Conservation (phyloP, 2,888 invertebrate species). For the Seira musarum region DNA sequence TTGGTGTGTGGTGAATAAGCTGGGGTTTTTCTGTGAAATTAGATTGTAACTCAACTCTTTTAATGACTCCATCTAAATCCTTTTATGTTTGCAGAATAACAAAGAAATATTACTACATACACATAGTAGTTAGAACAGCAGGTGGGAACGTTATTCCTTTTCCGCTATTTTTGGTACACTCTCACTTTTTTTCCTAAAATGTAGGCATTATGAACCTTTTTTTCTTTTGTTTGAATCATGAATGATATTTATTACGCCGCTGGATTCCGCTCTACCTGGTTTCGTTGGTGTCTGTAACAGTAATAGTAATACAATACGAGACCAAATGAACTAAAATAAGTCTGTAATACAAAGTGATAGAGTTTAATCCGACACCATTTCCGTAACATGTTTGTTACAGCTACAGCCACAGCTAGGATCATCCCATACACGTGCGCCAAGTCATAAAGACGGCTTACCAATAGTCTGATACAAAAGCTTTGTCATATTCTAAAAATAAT, state of each 20-base stretch:
- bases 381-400: background rate
- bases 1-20: too few species aligned
- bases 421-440: background rate
- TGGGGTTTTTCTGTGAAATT: too few species aligned
- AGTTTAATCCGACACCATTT: background rate
- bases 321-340: background rate
- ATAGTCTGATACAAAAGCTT: background rate
- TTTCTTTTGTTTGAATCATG: background rate
- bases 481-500: background rate
- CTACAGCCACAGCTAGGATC: too few species aligned
- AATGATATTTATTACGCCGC: background rate
- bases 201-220: background rate
- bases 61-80: background rate
- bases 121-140: conserved; percentile 43
- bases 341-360: background rate
- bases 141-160: conserved; percentile 46
- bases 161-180: background rate
- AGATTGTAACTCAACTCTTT: background rate
- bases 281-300: background rate
- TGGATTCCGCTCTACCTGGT: background rate
- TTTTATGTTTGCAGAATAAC: too few species aligned
- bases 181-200: too few species aligned
- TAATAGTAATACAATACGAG: too few species aligned
- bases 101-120: too few species aligned
- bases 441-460: background rate